Percentiles rank a stretch among this genome's conserved stretches.
phyloP scores from a whole-genome alignment of 2,797 vertebrate species.

The Diceros bicornis region DNA sequence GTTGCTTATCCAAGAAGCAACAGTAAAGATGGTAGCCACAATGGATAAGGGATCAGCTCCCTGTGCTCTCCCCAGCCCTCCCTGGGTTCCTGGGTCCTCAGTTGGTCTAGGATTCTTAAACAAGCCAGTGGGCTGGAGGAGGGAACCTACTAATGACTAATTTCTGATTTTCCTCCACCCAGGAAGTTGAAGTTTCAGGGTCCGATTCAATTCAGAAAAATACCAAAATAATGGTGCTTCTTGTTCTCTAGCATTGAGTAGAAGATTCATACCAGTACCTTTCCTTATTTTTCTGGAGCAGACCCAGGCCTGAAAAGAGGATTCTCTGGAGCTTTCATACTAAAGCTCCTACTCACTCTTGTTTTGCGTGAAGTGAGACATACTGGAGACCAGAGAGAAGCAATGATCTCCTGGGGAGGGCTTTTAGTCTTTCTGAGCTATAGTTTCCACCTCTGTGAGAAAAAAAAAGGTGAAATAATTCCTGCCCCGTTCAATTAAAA shows the following conservation, averaged over 20 bases:
- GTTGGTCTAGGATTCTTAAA: not conserved
- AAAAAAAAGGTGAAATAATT: not conserved
- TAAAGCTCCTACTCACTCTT: not conserved
- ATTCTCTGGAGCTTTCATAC: too few relatives aligned
- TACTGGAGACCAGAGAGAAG: not conserved
- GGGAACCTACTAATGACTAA: not conserved
- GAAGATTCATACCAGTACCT: not conserved
- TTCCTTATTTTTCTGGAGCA: not conserved
- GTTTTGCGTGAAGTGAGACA: not conserved
- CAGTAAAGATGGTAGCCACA: not conserved
- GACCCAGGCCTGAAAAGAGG: too few relatives aligned
- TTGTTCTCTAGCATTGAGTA: not conserved
- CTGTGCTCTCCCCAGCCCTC: too few relatives aligned
- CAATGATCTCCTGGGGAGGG: not conserved
- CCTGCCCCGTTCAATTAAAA: not conserved
- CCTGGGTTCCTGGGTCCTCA: not conserved
- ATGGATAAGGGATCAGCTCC: not conserved
- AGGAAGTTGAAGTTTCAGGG: not conserved
- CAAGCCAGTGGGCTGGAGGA: not conserved
- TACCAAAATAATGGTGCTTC: not conserved
- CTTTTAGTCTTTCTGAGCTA: not conserved
- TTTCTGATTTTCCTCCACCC: not conserved
- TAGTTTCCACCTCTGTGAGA: not conserved
- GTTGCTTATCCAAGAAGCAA: fast-evolving
- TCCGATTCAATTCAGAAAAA: conserved; percentile 32